phyloP scores from a whole-genome alignment of 2,113 vertebrate species.

The Marcusenius ussheri region DNA sequence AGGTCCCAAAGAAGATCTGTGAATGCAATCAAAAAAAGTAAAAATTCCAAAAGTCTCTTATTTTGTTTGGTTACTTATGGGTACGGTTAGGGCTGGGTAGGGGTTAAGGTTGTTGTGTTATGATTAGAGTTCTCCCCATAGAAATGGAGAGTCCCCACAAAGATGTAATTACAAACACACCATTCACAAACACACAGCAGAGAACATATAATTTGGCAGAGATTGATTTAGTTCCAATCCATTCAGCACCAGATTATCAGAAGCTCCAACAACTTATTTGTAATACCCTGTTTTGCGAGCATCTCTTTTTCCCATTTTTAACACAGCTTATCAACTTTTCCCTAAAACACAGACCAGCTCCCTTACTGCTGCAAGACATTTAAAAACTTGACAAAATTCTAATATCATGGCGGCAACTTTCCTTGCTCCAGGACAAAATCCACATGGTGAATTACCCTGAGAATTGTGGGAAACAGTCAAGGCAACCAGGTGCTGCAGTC shows the following conservation, averaged over 20 bases:
- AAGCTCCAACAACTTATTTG: neutral
- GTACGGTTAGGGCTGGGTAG: too few species aligned
- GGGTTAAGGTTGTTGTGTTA: neutral
- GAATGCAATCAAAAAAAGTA: too few species aligned
- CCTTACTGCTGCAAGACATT: neutral
- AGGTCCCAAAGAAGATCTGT: too few species aligned
- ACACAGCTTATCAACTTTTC: neutral
- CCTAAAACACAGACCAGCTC: neutral
- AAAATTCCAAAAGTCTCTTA: too few species aligned
- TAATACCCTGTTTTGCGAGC: neutral
- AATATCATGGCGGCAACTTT: neutral
- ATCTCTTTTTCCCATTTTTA: neutral
- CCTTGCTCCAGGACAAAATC: neutral
- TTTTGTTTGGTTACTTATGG: too few species aligned
- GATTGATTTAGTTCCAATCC: neutral
- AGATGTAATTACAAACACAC: too few species aligned
- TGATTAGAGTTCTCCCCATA: too few species aligned
- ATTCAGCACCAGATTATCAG: neutral
- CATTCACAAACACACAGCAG: neutral
- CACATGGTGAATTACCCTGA: neutral
- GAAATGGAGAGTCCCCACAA: too few species aligned
- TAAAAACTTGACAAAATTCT: neutral
- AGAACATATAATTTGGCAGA: neutral
- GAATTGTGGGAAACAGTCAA: neutral
- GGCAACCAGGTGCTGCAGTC: neutral